A percentile compares a stretch with the other conserved stretches of the same genome.
phyloP scores from a whole-genome alignment of 2,113 vertebrate species.

The Petromus typicus region DNA sequence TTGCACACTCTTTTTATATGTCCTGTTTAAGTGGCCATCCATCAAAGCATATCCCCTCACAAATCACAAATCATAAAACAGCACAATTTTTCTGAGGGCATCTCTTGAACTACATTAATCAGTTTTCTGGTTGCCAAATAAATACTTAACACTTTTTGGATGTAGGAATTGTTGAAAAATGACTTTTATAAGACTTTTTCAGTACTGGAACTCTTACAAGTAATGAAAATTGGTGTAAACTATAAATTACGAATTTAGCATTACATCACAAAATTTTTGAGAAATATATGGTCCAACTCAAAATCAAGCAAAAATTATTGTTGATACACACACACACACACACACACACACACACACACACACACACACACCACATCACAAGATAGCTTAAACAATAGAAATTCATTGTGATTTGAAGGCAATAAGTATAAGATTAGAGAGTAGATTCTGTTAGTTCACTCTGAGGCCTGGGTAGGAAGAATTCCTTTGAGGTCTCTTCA shows the following conservation, averaged over 20 bases:
- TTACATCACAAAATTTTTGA: not conserved
- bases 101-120: not conserved
- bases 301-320: not conserved
- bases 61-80: not conserved
- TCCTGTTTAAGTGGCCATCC: not conserved
- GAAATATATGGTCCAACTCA: not conserved
- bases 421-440: not conserved
- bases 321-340: not conserved
- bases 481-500: not conserved
- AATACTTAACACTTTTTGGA: not conserved
- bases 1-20: not conserved
- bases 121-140: not conserved
- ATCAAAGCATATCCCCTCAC: not conserved
- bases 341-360: too few relatives aligned
- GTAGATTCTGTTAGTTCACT: fast-evolving
- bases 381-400: not conserved
- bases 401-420: not conserved
- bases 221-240: not conserved
- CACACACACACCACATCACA: too few relatives aligned
- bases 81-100: not conserved
- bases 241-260: not conserved
- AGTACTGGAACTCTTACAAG: not conserved
- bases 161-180: not conserved
- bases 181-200: not conserved
- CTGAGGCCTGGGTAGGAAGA: not conserved